Evolutionary conservation across 2,797 vertebrate species (phyloP).

Genomic region (Pitangus sulphuratus): DNA sequence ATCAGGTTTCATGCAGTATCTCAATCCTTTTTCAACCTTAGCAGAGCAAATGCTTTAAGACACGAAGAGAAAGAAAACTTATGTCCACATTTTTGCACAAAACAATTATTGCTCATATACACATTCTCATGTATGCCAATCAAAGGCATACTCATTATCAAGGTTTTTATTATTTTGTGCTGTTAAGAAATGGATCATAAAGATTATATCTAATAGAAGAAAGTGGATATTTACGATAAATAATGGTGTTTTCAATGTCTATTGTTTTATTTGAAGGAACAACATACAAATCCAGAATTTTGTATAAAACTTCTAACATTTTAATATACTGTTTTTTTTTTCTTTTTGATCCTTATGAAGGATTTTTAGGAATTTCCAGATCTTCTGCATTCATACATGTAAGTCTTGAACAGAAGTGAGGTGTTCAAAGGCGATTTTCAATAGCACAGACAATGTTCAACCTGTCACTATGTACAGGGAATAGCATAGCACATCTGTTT

Average conservation of each 20-base stretch:
- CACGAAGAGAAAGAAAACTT: not conserved
- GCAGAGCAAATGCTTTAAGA: not conserved
- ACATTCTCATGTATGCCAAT: not conserved
- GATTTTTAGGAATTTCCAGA: not conserved
- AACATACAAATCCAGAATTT: not conserved
- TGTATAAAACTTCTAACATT: not conserved
- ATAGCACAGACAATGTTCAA: rapidly evolving
- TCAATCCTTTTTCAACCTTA: not conserved
- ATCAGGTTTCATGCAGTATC: not conserved
- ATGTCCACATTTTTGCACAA: not conserved
- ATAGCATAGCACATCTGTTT: not conserved
- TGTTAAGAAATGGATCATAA: not conserved
- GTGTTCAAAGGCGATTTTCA: not conserved
- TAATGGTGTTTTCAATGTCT: not conserved
- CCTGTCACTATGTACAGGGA: not conserved
- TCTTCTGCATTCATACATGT: not conserved
- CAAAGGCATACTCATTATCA: not conserved
- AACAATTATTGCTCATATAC: not conserved
- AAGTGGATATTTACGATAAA: not conserved
- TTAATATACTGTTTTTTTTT: rapidly evolving
- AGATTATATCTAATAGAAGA: not conserved
- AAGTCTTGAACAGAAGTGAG: not conserved
- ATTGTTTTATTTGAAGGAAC: not conserved
- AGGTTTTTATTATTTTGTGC: not conserved
- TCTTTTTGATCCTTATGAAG: not conserved